phyloP scores from a whole-genome alignment of 2,888 invertebrate species.

The Drosophila seclusa region DNA sequence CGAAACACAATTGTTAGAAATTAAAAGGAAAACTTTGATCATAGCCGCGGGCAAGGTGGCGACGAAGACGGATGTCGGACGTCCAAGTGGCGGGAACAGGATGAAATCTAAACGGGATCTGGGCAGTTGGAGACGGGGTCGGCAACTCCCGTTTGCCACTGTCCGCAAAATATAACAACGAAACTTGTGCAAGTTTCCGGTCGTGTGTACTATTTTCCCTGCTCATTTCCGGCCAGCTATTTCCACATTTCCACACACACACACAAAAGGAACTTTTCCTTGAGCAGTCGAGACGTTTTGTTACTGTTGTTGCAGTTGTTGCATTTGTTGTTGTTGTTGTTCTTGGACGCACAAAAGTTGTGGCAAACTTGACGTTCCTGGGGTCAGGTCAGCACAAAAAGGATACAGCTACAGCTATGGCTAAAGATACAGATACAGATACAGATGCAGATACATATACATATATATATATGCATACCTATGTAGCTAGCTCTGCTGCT shows the following conservation, averaged over 20 bases:
- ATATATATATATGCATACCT: constrained; percentile 13
- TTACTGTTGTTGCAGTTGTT: constrained; percentile 25
- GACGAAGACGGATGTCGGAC: constrained; percentile 28
- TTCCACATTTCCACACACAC: constrained; percentile 65
- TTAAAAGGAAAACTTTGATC: constrained; percentile 81
- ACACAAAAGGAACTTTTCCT: constrained; percentile 57
- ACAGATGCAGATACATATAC: constrained; percentile 2
- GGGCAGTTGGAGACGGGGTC: background rate
- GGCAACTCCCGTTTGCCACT: constrained; percentile 32
- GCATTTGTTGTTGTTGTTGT: constrained; percentile 41
- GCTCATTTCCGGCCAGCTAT: constrained; percentile 78
- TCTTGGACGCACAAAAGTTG: constrained; percentile 66
- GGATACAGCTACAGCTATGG: constrained; percentile 11
- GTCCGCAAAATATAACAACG: constrained; percentile 65
- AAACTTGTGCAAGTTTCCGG: constrained; percentile 79
- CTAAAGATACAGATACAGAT: constrained; percentile 16
- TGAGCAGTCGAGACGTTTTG: constrained; percentile 52
- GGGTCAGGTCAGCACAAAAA: constrained; percentile 44
- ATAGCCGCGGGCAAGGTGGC: constrained; percentile 66
- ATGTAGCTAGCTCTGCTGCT: constrained; percentile 20
- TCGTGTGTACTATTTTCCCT: constrained; percentile 81
- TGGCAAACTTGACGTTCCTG: constrained; percentile 47
- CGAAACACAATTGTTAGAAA: constrained; percentile 79
- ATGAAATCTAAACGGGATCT: constrained; percentile 3
- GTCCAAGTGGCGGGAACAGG: constrained; percentile 34